These are phyloP conservation scores for Fragum whitleyi DNA, from an alignment of 2,888 invertebrate species.

Conservation along the genomic window DNA sequence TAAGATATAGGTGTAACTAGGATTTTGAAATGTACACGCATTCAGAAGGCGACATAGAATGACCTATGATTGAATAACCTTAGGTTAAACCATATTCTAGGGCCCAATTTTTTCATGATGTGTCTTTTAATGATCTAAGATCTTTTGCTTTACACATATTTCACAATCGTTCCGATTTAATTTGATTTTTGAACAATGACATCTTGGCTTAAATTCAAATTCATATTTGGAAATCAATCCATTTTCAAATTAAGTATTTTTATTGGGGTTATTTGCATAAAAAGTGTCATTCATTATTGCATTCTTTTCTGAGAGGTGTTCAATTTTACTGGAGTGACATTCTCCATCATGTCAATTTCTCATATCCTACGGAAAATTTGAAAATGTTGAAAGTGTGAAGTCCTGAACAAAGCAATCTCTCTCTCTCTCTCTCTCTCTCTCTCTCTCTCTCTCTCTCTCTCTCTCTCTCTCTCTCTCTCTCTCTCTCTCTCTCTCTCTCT, in stretches of 20 bases:
- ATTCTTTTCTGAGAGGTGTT: neutral
- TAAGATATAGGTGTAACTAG: too few species aligned
- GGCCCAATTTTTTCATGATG: neutral
- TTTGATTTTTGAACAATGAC: neutral
- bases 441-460: too few species aligned
- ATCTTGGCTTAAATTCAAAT: neutral
- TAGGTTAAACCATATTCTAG: too few species aligned
- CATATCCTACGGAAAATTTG: too few species aligned
- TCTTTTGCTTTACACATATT: neutral
- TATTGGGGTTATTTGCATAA: neutral
- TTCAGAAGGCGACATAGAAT: too few species aligned
- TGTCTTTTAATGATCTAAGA: neutral
- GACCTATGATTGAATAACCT: too few species aligned
- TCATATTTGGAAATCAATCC: constrained; percentile 8
- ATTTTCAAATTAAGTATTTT: neutral
- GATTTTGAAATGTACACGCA: too few species aligned
- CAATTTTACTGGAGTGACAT: neutral
- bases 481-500: too few species aligned
- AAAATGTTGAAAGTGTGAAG: too few species aligned
- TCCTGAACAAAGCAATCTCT: too few species aligned
- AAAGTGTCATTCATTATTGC: neutral
- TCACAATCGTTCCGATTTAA: neutral
- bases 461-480: too few species aligned
- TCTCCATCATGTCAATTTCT: neutral
- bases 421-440: too few species aligned